Conservation (phyloP, 2,113 vertebrate species). For the Gasterosteus aculeatus region DNA sequence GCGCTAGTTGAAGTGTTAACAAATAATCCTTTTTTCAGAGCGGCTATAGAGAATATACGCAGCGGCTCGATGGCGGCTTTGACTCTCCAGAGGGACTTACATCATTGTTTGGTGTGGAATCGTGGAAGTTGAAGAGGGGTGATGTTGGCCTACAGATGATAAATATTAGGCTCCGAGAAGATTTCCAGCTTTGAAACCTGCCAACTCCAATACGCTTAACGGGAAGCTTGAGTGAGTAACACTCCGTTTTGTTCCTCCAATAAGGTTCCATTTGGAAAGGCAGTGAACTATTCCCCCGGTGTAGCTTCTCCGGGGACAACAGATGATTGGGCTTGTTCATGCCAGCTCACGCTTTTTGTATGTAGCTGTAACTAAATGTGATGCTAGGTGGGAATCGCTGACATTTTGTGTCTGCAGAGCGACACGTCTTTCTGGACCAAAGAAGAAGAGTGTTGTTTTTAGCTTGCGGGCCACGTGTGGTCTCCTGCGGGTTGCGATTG, state of each 20-base stretch:
- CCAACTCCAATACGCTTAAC: slow-evolving; percentile 21
- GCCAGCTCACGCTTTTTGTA: slow-evolving; percentile 17
- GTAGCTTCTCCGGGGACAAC: slow-evolving; percentile 19
- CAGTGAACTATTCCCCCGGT: slow-evolving; percentile 14
- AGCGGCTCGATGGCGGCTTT: not conserved
- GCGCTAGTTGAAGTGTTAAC: not conserved
- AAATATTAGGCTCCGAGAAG: slow-evolving; percentile 1
- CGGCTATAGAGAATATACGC: not conserved
- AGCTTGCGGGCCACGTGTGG: slow-evolving; percentile 5
- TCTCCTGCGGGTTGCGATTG: not conserved
- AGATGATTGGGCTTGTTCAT: slow-evolving; percentile 11
- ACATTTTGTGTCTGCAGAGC: slow-evolving; percentile 47
- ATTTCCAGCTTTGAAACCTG: slow-evolving; percentile 11
- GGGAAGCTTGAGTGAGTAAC: slow-evolving; percentile 12
- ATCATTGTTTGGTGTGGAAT: slow-evolving; percentile 1
- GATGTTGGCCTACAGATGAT: not conserved
- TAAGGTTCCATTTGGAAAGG: slow-evolving; percentile 40
- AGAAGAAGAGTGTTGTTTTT: slow-evolving; percentile 10
- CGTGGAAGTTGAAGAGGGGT: not conserved
- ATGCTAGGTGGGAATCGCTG: slow-evolving; percentile 42
- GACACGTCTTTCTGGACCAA: slow-evolving; percentile 17
- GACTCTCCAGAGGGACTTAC: not conserved
- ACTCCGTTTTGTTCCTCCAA: slow-evolving; percentile 20
- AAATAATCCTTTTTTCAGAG: not conserved
- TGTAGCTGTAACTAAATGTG: slow-evolving; percentile 38